Evolutionary conservation across 2,113 vertebrate genomes (phyloP).

Genomic region (Mellivora capensis): DNA sequence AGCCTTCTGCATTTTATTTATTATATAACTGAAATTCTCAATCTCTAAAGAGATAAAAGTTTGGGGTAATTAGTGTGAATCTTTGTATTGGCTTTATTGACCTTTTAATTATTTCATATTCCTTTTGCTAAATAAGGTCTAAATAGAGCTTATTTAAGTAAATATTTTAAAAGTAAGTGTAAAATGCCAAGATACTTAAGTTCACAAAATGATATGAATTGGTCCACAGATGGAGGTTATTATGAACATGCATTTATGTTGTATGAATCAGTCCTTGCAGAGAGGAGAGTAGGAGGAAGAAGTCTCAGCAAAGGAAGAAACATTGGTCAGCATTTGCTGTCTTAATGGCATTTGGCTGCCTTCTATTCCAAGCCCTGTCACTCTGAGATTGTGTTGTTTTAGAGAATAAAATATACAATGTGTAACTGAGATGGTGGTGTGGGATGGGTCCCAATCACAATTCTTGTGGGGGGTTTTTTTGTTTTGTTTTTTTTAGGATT

Average conservation of each 20-base stretch:
- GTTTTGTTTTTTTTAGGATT: neutral
- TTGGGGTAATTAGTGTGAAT: neutral
- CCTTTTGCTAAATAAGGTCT: neutral
- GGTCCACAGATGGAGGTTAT: conserved; percentile 48
- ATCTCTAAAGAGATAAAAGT: neutral
- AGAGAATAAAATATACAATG: conserved; percentile 13
- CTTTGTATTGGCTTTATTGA: neutral
- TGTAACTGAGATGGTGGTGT: neutral
- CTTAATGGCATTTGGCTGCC: conserved; percentile 37
- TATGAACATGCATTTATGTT: neutral
- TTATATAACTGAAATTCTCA: neutral
- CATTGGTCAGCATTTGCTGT: neutral
- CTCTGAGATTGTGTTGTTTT: conserved; percentile 4
- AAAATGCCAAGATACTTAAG: neutral
- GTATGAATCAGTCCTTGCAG: conserved; percentile 34
- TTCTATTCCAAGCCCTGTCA: neutral
- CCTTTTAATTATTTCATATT: neutral
- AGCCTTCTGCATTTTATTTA: neutral
- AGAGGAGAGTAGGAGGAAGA: conserved; percentile 38
- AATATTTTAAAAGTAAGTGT: neutral
- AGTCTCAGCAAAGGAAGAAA: neutral
- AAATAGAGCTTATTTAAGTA: neutral
- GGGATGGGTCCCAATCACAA: neutral
- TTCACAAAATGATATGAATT: neutral
- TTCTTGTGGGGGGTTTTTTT: neutral